Evolutionary conservation across 2,888 invertebrate genomes (phyloP).

Genomic region (Trisateles emortualis): DNA sequence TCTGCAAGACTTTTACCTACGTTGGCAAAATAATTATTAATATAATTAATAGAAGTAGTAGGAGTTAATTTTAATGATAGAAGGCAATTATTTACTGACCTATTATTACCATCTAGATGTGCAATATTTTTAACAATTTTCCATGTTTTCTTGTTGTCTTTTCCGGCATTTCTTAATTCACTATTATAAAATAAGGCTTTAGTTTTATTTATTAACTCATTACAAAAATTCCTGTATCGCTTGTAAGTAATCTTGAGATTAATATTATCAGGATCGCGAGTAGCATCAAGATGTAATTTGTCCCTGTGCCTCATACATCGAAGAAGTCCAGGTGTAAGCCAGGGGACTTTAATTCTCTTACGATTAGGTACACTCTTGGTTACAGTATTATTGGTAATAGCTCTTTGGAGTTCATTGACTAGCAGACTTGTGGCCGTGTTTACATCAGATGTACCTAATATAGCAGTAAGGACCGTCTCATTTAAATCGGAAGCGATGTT

Average conservation of each 20-base stretch:
- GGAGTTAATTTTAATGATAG: background rate
- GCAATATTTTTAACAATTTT: background rate
- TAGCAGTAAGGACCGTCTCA: no score
- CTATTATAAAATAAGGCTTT: background rate
- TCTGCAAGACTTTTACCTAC: no score
- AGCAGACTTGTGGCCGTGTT: background rate
- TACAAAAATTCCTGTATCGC: background rate
- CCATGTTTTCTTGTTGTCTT: background rate
- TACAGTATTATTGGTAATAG: background rate
- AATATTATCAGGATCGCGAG: background rate
- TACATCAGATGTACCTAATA: no score
- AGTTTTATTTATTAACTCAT: background rate
- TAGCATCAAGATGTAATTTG: background rate
- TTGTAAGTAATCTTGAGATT: background rate
- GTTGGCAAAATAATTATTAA: no score
- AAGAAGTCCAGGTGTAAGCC: background rate
- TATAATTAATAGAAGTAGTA: background rate
- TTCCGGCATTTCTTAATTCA: background rate
- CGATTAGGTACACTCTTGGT: background rate
- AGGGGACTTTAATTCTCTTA: background rate
- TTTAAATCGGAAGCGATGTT: no score
- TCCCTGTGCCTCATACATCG: background rate
- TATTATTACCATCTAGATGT: background rate
- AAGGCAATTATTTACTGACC: background rate
- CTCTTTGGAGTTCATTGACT: background rate